phyloP scores from a whole-genome alignment of 2,113 vertebrate genomes.

The Corapipo altera region DNA sequence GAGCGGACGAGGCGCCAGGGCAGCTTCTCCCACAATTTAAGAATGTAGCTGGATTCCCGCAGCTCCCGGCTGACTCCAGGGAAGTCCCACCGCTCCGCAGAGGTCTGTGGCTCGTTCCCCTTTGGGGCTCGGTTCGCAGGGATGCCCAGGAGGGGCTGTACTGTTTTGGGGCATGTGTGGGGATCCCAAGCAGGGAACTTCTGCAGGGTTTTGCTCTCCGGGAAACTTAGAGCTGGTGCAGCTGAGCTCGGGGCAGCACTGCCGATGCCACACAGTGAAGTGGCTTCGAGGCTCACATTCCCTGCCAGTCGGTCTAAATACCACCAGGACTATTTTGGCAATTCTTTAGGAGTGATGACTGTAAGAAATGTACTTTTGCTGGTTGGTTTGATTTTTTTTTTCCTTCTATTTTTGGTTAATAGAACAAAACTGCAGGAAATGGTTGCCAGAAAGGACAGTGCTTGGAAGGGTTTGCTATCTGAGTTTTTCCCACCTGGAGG shows the following conservation, averaged over 20 bases:
- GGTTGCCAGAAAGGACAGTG: not conserved
- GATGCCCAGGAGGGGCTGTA: not conserved
- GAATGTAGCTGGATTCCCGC: not conserved
- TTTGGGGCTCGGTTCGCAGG: fast-evolving
- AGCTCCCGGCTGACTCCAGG: not conserved
- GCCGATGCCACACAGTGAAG: not conserved
- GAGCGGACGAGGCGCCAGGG: not conserved
- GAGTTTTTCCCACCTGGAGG: not conserved
- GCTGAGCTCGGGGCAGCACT: not conserved
- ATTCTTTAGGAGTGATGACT: fast-evolving
- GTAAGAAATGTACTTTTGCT: not conserved
- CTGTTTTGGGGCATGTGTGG: fast-evolving
- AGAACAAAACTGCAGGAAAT: not conserved
- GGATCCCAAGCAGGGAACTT: not conserved
- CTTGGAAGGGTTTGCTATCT: not conserved
- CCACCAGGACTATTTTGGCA: not conserved
- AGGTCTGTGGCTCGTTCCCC: constrained; percentile 26
- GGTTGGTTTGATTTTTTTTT: not conserved
- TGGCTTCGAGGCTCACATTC: fast-evolving
- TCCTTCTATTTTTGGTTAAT: not conserved
- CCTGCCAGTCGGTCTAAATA: not conserved
- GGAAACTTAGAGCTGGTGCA: not conserved
- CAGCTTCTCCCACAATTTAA: not conserved
- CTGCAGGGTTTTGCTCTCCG: not conserved
- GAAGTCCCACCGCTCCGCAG: not conserved